phyloP scores from a whole-genome alignment of 2,797 vertebrate species.

The Cichlasoma orientale region DNA sequence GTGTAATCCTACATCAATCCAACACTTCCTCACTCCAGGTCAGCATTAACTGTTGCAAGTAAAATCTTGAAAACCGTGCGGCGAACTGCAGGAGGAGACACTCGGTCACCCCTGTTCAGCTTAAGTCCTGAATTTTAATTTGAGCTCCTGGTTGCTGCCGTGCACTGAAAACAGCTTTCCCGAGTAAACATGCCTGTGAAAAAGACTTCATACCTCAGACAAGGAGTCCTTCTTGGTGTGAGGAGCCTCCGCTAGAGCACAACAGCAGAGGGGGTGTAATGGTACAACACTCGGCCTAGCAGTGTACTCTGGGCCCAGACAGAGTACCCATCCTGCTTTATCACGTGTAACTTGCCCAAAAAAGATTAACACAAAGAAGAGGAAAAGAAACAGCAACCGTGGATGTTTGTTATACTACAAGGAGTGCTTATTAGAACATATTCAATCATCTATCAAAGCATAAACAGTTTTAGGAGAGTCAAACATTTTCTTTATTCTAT shows the following conservation, averaged over 20 bases:
- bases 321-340: constrained; percentile 61
- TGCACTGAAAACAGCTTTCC: constrained; percentile 23
- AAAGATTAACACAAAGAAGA: constrained; percentile 23
- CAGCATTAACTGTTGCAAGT: constrained; percentile 48
- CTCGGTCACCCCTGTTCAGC: constrained; percentile 27
- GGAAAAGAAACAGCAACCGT: constrained; percentile 43
- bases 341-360: constrained; percentile 58
- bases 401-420: constrained; percentile 61
- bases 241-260: constrained; percentile 42
- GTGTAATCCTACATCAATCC: constrained; percentile 49
- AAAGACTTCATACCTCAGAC: constrained; percentile 60
- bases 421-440: constrained; percentile 78
- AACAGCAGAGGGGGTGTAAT: constrained; percentile 31
- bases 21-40: constrained; percentile 50
- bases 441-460: constrained; percentile 64
- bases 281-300: constrained; percentile 61
- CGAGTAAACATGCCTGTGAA: constrained; percentile 33
- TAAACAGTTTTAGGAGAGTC: constrained; percentile 63
- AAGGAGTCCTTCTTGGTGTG: constrained; percentile 53
- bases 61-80: constrained; percentile 56
- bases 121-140: constrained; percentile 59
- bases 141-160: constrained; percentile 42
- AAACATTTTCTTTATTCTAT: constrained; percentile 45
- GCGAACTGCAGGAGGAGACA: constrained; percentile 34
- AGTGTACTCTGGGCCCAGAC: constrained; percentile 71